Percentiles rank a stretch among this genome's conserved stretches.
Conservation (phyloP, 2,797 vertebrate species). For the Gambusia yucatana region DNA sequence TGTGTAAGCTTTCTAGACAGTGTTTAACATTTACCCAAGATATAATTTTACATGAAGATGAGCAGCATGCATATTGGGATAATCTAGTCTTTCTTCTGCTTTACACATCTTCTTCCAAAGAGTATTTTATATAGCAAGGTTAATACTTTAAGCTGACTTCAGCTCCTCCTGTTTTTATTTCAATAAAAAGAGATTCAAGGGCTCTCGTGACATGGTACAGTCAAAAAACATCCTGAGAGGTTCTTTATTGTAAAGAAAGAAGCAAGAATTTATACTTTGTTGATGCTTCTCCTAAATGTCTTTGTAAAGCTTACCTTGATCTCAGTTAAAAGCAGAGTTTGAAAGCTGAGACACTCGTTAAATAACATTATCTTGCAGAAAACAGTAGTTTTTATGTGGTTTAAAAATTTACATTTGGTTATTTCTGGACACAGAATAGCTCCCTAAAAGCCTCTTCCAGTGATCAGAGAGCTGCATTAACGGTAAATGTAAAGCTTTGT, state of each 20-base stretch:
- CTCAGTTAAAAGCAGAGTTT: conserved; percentile 3
- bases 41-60: not conserved
- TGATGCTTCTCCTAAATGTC: conserved; percentile 21
- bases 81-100: not conserved
- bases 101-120: not conserved
- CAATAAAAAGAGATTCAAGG: conserved; percentile 20
- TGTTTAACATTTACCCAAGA: conserved; percentile 9
- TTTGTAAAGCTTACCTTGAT: not conserved
- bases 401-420: conserved; percentile 31
- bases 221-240: conserved; percentile 11
- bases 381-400: conserved; percentile 22
- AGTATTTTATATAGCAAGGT: conserved; percentile 2
- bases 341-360: conserved; percentile 4
- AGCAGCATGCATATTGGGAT: not conserved
- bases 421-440: conserved; percentile 32
- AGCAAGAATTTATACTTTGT: conserved; percentile 34
- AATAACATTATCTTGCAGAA: conserved; percentile 15
- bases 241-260: conserved; percentile 21
- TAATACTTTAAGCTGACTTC: not conserved
- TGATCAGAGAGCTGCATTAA: conserved; percentile 39
- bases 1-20: not conserved
- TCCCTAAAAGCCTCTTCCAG: conserved; percentile 54
- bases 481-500: conserved; percentile 43
- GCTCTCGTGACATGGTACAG: conserved; percentile 4
- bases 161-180: conserved; percentile 7